phyloP scores from a whole-genome alignment of 2,797 vertebrate genomes.

The Sebastes nivosus region DNA sequence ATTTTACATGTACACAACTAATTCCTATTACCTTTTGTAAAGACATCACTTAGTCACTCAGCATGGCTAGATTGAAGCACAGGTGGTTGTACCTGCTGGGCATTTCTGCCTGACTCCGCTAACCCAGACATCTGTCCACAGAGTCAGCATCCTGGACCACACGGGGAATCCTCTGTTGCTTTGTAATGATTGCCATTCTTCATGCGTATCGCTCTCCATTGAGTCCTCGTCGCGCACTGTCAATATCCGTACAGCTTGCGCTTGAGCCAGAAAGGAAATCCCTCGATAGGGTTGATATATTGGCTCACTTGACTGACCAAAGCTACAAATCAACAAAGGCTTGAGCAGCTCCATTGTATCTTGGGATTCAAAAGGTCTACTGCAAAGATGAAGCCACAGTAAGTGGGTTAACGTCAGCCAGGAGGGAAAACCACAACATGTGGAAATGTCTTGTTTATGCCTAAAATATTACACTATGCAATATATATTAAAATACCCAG shows the following conservation, averaged over 20 bases:
- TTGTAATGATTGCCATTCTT: conserved; percentile 8
- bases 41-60: not conserved
- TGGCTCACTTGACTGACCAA: conserved; percentile 3
- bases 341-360: not conserved
- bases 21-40: not conserved
- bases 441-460: not conserved
- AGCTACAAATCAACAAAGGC: conserved; percentile 22
- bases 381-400: not conserved
- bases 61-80: not conserved
- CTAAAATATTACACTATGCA: not conserved
- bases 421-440: not conserved
- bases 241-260: conserved; percentile 11
- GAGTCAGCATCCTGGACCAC: not conserved
- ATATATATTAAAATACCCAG: not conserved
- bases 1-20: not conserved
- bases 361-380: conserved; percentile 1
- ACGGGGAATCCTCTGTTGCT: not conserved
- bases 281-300: conserved; percentile 11
- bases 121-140: not conserved
- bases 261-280: conserved; percentile 14
- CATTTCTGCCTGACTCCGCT: not conserved
- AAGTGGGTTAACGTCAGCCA: not conserved
- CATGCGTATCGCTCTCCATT: conserved; percentile 9
- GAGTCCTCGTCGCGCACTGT: not conserved
- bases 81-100: no score